phyloP scores from a whole-genome alignment of 1,140 invertebrate genomes.

The Cylas formicarius region DNA sequence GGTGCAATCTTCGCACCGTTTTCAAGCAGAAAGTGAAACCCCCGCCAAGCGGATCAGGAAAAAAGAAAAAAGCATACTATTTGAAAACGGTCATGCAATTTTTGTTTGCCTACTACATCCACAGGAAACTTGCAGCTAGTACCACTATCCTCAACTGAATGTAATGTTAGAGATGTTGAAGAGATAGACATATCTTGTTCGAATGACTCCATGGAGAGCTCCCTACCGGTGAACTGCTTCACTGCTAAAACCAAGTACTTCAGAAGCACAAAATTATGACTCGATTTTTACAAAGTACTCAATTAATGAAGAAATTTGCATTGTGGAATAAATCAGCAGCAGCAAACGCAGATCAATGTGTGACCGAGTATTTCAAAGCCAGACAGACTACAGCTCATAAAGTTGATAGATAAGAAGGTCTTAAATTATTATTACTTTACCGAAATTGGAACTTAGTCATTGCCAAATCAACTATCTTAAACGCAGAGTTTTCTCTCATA shows the following conservation, averaged over 20 bases:
- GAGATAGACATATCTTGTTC: constrained; percentile 8
- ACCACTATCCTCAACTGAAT: constrained; percentile 4
- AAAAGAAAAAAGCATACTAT: constrained; percentile 26
- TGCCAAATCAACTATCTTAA: no score
- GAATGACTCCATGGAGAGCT: constrained; percentile 7
- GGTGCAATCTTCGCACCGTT: constrained; percentile 15
- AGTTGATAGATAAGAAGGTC: constrained; percentile 23
- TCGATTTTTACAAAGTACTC: neutral
- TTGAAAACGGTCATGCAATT: constrained; percentile 25
- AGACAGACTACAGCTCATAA: constrained; percentile 27
- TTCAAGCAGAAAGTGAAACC: constrained; percentile 19
- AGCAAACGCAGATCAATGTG: constrained; percentile 21
- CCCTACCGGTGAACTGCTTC: constrained; percentile 3
- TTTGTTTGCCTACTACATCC: constrained; percentile 15
- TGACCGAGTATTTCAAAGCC: constrained; percentile 29
- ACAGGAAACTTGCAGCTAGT: constrained; percentile 19
- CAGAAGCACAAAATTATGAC: neutral
- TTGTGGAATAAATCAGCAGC: constrained; percentile 17
- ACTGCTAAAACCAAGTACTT: constrained; percentile 1
- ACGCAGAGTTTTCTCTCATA: no score
- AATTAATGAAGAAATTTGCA: constrained; percentile 8
- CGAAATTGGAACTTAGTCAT: no score
- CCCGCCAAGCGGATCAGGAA: constrained; percentile 18
- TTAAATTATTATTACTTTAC: no score
- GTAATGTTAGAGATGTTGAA: constrained; percentile 15